These are phyloP conservation scores for Beris morrisii DNA, from an alignment of 2,888 invertebrate species.

Conservation along the genomic window DNA sequence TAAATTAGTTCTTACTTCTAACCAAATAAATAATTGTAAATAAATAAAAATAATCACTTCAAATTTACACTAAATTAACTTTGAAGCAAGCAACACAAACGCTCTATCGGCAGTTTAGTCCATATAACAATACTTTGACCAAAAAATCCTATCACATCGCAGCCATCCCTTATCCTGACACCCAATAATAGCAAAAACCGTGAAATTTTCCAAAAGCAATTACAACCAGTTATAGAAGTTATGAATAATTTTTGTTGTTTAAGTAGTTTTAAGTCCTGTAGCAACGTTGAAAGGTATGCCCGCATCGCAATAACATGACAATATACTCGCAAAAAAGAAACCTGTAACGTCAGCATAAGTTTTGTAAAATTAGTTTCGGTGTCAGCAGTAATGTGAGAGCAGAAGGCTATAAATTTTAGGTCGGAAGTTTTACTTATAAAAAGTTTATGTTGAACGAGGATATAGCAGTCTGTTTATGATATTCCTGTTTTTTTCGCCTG, in stretches of 20 bases:
- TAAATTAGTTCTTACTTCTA: no score
- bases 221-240: constrained; percentile 30
- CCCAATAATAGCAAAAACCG: constrained; percentile 3
- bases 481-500: background rate
- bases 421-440: constrained; percentile 31
- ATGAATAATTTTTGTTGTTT: constrained; percentile 31
- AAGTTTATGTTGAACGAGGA: constrained; percentile 27
- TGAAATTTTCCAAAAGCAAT: constrained; percentile 30
- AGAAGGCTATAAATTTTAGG: constrained; percentile 36
- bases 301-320: background rate
- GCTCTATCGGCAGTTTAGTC: no score
- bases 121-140: no score
- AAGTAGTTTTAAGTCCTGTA: constrained; percentile 26
- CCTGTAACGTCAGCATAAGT: constrained; percentile 30
- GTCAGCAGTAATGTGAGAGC: constrained; percentile 33
- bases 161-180: background rate
- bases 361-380: constrained; percentile 33
- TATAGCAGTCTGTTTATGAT: constrained; percentile 23
- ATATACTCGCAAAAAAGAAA: constrained; percentile 5
- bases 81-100: no score
- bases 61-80: no score
- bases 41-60: no score
- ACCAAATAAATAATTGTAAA: no score
- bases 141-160: background rate
- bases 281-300: constrained; percentile 8